phyloP scores from a whole-genome alignment of 2,888 invertebrate species.

The Eristalinus sepulchralis region DNA sequence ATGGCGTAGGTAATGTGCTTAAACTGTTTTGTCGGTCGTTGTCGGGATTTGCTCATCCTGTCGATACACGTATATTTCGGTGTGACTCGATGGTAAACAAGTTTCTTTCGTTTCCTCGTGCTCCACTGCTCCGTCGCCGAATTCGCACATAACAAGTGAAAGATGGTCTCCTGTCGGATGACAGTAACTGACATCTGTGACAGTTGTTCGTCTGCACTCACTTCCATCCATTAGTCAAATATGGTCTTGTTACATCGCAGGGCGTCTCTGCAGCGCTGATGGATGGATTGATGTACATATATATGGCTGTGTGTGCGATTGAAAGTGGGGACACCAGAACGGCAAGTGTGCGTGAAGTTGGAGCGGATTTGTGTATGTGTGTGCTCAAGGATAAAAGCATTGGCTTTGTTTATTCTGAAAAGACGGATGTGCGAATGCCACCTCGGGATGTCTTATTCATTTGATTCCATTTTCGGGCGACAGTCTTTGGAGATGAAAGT shows the following conservation, averaged over 20 bases:
- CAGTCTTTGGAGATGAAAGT: conserved; percentile 6
- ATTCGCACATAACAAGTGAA: background rate
- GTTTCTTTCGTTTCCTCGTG: background rate
- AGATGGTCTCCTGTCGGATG: background rate
- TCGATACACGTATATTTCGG: conserved; percentile 21
- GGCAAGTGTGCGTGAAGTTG: conserved; percentile 6
- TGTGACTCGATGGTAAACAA: conserved; percentile 1
- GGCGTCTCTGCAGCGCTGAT: background rate
- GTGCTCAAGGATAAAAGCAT: conserved; percentile 38
- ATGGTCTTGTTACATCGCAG: background rate
- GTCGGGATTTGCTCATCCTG: background rate
- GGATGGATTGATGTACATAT: background rate
- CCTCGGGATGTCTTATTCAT: conserved; percentile 41
- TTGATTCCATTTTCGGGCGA: conserved; percentile 18
- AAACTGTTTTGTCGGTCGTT: conserved; percentile 20
- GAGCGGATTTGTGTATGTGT: background rate
- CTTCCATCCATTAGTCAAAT: conserved; percentile 38
- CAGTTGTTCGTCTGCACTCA: conserved; percentile 32
- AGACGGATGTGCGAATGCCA: conserved; percentile 35
- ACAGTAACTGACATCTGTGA: conserved; percentile 38
- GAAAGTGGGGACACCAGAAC: conserved; percentile 26
- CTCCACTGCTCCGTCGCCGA: background rate
- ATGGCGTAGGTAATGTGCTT: conserved; percentile 35
- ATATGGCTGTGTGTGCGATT: background rate
- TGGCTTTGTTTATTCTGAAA: conserved; percentile 33